A percentile compares a stretch with the other conserved stretches of the same genome.
Evolutionary conservation across 2,113 vertebrate genomes (phyloP).

Genomic region (human (Homo sapiens)): DNA sequence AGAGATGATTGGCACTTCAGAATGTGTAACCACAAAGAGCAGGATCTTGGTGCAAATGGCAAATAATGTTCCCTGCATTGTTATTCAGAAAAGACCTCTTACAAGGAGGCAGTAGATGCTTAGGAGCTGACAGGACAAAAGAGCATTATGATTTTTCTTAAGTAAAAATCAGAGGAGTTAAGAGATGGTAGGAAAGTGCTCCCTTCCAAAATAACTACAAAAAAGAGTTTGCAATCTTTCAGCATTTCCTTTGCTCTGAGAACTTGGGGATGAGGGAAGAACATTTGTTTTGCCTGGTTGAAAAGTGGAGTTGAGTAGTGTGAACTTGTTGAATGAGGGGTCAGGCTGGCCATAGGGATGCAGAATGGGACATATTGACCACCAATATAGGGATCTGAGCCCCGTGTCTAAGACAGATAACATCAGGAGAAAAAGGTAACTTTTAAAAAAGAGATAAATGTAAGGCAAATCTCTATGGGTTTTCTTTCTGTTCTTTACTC

Average conservation of each 20-base stretch:
- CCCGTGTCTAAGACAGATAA: neutral
- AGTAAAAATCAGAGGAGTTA: neutral
- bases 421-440: neutral
- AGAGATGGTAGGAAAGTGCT: neutral
- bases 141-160: neutral
- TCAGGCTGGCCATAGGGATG: neutral
- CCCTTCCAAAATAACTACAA: neutral
- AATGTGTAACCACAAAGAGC: neutral
- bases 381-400: neutral
- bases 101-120: neutral
- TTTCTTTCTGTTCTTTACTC: neutral
- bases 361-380: accelerated
- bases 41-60: neutral
- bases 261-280: neutral
- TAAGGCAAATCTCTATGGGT: neutral
- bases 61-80: neutral
- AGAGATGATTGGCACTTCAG: neutral
- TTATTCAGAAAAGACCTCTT: neutral
- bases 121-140: neutral
- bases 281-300: neutral
- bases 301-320: neutral
- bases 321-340: neutral
- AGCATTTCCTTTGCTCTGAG: neutral
- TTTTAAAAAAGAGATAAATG: neutral
- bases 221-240: neutral